Evolutionary conservation across 2,113 vertebrate genomes (phyloP).

Genomic region (Zeus faber): DNA sequence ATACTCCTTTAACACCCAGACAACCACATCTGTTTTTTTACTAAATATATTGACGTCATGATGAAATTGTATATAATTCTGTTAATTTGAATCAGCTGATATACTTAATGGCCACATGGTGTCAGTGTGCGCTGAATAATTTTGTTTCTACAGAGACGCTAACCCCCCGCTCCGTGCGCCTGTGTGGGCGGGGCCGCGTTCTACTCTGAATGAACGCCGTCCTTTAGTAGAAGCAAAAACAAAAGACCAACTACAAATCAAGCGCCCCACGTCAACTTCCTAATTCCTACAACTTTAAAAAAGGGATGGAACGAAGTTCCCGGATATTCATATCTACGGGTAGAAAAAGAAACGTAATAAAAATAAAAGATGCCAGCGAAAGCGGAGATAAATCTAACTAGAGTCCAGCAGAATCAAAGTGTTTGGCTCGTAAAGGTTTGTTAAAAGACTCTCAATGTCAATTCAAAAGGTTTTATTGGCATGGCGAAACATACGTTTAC

Average conservation of each 20-base stretch:
- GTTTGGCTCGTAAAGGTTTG: conserved; percentile 68
- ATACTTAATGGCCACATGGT: not conserved
- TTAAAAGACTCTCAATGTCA: not conserved
- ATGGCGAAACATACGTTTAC: too few species aligned
- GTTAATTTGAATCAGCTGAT: too few species aligned
- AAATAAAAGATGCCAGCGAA: conserved; percentile 69
- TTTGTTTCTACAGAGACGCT: too few species aligned
- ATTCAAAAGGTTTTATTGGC: too few species aligned
- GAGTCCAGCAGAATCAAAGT: conserved; percentile 72
- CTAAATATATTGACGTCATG: too few species aligned
- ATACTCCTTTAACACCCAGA: too few species aligned
- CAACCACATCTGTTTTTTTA: too few species aligned
- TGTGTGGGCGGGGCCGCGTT: too few species aligned
- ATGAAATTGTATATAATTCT: too few species aligned
- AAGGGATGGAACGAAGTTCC: too few species aligned
- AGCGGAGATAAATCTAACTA: conserved; percentile 81
- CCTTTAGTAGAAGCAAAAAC: not conserved
- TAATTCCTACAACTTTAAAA: too few species aligned
- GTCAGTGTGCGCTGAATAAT: not conserved
- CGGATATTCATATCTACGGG: not conserved
- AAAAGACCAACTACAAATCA: not conserved
- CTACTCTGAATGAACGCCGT: not conserved
- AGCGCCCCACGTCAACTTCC: not conserved
- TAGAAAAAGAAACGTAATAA: not conserved
- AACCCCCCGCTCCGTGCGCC: too few species aligned